Conservation (phyloP, 2,888 invertebrate genomes). For the Agrotis segetum region DNA sequence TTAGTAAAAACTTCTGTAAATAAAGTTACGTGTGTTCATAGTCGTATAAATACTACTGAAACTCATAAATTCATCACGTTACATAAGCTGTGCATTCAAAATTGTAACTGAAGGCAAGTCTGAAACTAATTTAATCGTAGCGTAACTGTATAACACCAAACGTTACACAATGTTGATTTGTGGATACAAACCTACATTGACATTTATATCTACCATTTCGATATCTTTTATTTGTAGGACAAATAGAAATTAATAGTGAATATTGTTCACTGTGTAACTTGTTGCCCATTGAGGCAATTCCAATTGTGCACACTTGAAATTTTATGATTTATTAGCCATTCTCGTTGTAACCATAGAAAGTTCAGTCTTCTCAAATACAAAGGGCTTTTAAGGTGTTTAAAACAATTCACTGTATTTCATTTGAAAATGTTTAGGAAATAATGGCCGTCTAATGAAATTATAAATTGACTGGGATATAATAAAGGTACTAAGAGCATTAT, state of each 20-base stretch:
- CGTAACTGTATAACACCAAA: constrained; percentile 16
- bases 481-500: constrained; percentile 19
- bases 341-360: constrained; percentile 53
- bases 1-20: too few species aligned
- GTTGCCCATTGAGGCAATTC: constrained; percentile 54
- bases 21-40: too few species aligned
- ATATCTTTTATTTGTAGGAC: constrained; percentile 46
- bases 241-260: constrained; percentile 51
- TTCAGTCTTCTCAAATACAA: constrained; percentile 55
- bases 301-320: constrained; percentile 58
- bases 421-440: constrained; percentile 24
- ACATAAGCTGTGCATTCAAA: constrained; percentile 12
- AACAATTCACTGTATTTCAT: constrained; percentile 45
- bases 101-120: constrained; percentile 1
- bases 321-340: constrained; percentile 60
- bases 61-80: constrained; percentile 17
- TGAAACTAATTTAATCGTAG: constrained; percentile 21
- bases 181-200: constrained; percentile 10
- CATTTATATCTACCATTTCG: constrained; percentile 24
- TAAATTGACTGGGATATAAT: constrained; percentile 29
- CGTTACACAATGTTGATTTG: constrained; percentile 30
- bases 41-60: neutral
- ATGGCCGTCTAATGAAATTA: constrained; percentile 30
- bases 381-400: constrained; percentile 51
- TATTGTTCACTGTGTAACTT: constrained; percentile 42